These are phyloP conservation scores for Phenacoccus solenopsis DNA, from an alignment of 1,140 invertebrate genomes.

Conservation along the genomic window DNA sequence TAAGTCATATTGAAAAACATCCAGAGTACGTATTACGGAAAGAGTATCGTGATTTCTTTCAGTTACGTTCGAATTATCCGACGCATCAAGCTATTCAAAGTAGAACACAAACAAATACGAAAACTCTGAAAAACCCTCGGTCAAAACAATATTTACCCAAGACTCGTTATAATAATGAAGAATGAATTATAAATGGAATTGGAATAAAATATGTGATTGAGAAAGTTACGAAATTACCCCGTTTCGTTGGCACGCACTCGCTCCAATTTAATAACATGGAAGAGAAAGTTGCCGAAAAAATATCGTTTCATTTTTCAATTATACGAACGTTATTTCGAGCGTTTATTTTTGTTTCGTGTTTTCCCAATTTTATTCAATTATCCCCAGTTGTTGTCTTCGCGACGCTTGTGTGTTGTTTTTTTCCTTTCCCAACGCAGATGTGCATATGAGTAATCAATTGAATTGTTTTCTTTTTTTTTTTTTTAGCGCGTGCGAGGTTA, in stretches of 20 bases:
- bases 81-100: too few relatives aligned
- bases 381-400: not conserved
- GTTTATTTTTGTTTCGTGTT: conserved; percentile 3
- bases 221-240: not conserved
- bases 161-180: not conserved
- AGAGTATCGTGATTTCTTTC: too few relatives aligned
- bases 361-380: not conserved
- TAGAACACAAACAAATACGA: too few relatives aligned
- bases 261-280: not conserved
- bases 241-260: not conserved
- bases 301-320: not conserved
- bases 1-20: too few relatives aligned
- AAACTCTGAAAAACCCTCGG: too few relatives aligned
- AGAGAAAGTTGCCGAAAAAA: not conserved
- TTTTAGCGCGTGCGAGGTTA: too few relatives aligned
- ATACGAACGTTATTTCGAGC: not conserved
- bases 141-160: not conserved
- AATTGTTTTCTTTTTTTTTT: too few relatives aligned
- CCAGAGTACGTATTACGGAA: too few relatives aligned
- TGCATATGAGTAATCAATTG: conserved; percentile 2
- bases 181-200: not conserved
- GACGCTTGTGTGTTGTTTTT: not conserved
- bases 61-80: too few relatives aligned
- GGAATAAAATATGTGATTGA: not conserved
- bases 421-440: not conserved